Conservation (phyloP, 2,888 invertebrate species). For the Colletes collaris region DNA sequence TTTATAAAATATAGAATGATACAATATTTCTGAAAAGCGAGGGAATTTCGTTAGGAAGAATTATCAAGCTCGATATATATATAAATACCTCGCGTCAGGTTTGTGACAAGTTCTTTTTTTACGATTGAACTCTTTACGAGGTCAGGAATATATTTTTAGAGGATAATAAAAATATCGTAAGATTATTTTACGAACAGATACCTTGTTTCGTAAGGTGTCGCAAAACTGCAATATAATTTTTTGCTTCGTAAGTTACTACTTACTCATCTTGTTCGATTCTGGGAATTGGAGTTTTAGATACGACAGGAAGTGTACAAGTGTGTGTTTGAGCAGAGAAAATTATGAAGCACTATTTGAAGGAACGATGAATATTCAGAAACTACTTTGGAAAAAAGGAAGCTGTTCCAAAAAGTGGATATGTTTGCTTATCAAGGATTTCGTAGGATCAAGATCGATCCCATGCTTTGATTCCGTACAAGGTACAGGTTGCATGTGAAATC, state of each 20-base stretch:
- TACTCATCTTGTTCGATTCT: no score
- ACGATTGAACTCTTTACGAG: neutral
- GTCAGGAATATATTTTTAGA: neutral
- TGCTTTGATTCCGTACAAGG: no score
- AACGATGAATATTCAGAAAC: no score
- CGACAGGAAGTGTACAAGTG: no score
- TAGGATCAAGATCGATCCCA: no score
- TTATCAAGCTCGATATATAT: neutral
- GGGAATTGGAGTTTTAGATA: no score
- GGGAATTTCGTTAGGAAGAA: neutral
- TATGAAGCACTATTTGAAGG: no score
- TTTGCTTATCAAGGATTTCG: no score
- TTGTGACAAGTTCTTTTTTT: neutral
- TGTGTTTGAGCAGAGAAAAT: no score
- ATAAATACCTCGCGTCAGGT: neutral
- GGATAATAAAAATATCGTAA: neutral
- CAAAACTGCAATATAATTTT: neutral
- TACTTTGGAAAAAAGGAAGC: no score
- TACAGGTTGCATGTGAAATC: neutral
- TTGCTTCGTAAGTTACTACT: neutral
- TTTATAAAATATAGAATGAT: neutral
- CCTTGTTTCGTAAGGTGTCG: constrained; percentile 4
- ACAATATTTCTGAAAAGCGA: neutral
- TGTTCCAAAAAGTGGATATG: no score
- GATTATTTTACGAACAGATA: neutral